A percentile compares a stretch with the other conserved stretches of the same genome.
These are phyloP conservation scores for Drosophila sproati DNA, from an alignment of 1,140 invertebrate genomes.

Conservation along the genomic window DNA sequence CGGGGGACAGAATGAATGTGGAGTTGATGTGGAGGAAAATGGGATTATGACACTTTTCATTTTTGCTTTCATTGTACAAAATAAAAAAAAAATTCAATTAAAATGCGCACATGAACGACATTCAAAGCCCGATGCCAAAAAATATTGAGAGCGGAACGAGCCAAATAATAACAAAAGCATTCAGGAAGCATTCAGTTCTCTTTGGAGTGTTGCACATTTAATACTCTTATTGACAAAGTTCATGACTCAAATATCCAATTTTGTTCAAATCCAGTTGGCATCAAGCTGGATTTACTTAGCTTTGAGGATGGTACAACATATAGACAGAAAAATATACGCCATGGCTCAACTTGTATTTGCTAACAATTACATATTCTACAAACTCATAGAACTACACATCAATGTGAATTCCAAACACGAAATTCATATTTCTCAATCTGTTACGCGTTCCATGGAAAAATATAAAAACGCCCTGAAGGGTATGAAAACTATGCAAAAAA, in stretches of 20 bases:
- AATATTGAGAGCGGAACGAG: slow-evolving; percentile 68
- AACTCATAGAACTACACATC: background rate
- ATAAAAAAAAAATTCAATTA: slow-evolving; percentile 83
- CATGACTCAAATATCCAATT: background rate
- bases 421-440: background rate
- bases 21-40: slow-evolving; percentile 25
- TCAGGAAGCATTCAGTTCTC: background rate
- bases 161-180: slow-evolving; percentile 43
- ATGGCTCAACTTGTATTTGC: background rate
- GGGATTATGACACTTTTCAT: slow-evolving; percentile 75
- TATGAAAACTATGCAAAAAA: slow-evolving; percentile 39
- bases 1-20: slow-evolving; percentile 6
- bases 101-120: slow-evolving; percentile 68
- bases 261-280: background rate
- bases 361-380: too few relatives aligned
- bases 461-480: background rate
- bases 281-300: too few relatives aligned
- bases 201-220: background rate
- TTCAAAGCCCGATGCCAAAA: slow-evolving; percentile 50
- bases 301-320: too few relatives aligned
- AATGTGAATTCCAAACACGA: background rate
- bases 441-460: slow-evolving; percentile 6
- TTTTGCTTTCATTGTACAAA: slow-evolving; percentile 74
- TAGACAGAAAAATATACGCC: background rate
- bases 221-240: background rate